Evolutionary conservation across 2,888 invertebrate genomes (phyloP).

Genomic region (Gari tellinella): DNA sequence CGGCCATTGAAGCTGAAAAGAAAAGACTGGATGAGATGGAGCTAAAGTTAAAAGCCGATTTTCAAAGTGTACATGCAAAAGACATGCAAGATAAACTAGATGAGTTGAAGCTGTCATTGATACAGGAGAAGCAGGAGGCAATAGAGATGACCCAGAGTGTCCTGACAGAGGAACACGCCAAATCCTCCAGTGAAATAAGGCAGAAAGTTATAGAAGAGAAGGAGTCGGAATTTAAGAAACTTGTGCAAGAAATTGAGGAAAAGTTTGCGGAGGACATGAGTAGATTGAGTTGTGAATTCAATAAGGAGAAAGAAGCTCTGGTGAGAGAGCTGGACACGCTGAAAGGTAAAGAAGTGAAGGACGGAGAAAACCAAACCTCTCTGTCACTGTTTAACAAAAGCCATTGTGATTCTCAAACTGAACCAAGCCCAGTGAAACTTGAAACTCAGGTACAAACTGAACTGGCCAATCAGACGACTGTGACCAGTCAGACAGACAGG

Average conservation of each 20-base stretch:
- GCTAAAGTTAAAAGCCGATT: constrained; percentile 32
- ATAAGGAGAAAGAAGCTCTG: constrained; percentile 74
- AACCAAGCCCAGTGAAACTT: constrained; percentile 22
- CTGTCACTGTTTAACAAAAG: constrained; percentile 27
- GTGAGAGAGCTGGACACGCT: constrained; percentile 33
- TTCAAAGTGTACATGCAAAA: constrained; percentile 37
- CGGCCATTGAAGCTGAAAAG: constrained; percentile 87
- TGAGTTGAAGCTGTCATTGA: constrained; percentile 37
- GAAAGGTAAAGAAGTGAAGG: constrained; percentile 22
- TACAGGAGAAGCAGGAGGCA: constrained; percentile 50
- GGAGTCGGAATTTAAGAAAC: constrained; percentile 27
- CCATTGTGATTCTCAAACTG: constrained; percentile 58
- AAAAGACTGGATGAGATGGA: constrained; percentile 50
- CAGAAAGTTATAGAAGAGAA: constrained; percentile 53
- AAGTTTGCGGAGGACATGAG: constrained; percentile 43
- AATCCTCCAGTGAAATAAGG: constrained; percentile 56
- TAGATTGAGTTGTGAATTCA: constrained; percentile 40
- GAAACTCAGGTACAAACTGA: constrained; percentile 49
- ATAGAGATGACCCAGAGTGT: constrained; percentile 47
- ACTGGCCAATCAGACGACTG: constrained; percentile 2
- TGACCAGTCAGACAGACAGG: constrained; percentile 45
- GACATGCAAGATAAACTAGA: constrained; percentile 47
- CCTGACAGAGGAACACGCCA: constrained; percentile 37
- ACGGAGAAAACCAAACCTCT: constrained; percentile 35
- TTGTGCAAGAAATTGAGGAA: constrained; percentile 45